Percentiles rank a stretch among this genome's conserved stretches.
Evolutionary conservation across 2,888 invertebrate genomes (phyloP).

Genomic region (Campoletis raptor): DNA sequence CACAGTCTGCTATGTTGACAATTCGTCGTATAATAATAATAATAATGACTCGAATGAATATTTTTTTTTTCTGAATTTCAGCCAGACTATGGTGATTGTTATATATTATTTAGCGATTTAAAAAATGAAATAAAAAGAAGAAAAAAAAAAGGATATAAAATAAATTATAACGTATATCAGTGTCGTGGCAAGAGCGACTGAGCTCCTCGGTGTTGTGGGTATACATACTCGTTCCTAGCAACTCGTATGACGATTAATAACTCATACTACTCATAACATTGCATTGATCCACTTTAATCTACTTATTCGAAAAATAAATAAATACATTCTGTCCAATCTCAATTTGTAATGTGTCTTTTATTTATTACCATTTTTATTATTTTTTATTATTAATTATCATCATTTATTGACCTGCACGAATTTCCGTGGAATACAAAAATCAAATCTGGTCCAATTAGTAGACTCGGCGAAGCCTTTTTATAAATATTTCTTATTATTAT

Average conservation of each 20-base stretch:
- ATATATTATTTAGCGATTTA: constrained; percentile 54
- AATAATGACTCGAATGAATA: constrained; percentile 69
- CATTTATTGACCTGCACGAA: constrained; percentile 9
- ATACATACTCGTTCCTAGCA: constrained; percentile 85
- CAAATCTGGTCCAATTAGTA: background rate
- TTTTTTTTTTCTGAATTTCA: constrained; percentile 42
- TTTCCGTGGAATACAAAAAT: background rate
- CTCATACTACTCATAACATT: constrained; percentile 84
- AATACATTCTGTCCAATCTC: constrained; percentile 84
- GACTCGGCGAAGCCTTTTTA: too few species aligned
- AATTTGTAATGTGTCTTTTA: constrained; percentile 34
- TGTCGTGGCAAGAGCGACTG: constrained; percentile 83
- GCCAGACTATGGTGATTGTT: constrained; percentile 55
- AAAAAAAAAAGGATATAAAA: constrained; percentile 36
- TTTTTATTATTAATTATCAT: constrained; percentile 14
- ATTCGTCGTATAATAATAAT: constrained; percentile 70
- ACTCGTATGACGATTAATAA: constrained; percentile 84
- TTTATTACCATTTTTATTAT: background rate
- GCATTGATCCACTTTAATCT: constrained; percentile 84
- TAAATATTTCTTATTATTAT: too few species aligned
- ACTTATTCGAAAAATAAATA: constrained; percentile 84
- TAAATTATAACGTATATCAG: constrained; percentile 83
- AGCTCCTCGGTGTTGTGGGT: constrained; percentile 85
- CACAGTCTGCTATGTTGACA: constrained; percentile 71
- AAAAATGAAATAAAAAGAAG: constrained; percentile 22